Base-by-base conservation (phyloP, 2,113 vertebrate genomes). In the Manacus vitellinus region DNA sequence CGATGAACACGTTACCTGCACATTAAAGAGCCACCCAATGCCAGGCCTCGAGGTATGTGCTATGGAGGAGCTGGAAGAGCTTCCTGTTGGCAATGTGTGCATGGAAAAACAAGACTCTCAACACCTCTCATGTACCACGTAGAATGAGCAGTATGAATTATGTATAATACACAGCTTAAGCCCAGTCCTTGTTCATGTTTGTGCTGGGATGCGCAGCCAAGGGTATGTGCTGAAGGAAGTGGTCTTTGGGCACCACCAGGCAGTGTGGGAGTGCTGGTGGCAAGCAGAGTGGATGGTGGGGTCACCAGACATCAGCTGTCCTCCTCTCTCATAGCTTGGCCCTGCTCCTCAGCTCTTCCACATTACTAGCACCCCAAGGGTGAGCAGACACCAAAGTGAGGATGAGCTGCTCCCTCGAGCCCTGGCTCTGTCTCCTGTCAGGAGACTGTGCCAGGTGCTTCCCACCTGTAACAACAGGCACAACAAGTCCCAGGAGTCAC, bases 121-220 rank as follows among this genome's bases (percentile, higher is more conserved):
- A 35, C 74, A 73, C 43, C 46, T 51, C 62, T 78, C 62, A 46
- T 7, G 8, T 16, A 44, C 18, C 44, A 59, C 52, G 47, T 14
- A 44, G 37, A 4, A 4, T 3, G 63, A 67, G 37, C 12, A 49
- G n/a, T 0, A 23, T 54, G 67, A 58, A 44, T 71, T 25, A 75
- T 39, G 35, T 17, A 54, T 4, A 30, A 35, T 1, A 7, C n/a
- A 46, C 55, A 75, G 49, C 16, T 28, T 43, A 83, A 49, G 44
- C 15, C 24, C 30, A 0, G 0, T 49, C 31, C 46, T 62, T 0
- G 0, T 37, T 41, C 21, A 11, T 2, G 2, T 4, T 47, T 49
- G 46, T 1, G 14, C 76, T 20, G 70, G 41, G 33, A 49, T 27
- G 82, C 1, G 1, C 25, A 44, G 84, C 35, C 61, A 46, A 52